phyloP scores from a whole-genome alignment of 1,140 invertebrate genomes.

The Steinernema khuongi region DNA sequence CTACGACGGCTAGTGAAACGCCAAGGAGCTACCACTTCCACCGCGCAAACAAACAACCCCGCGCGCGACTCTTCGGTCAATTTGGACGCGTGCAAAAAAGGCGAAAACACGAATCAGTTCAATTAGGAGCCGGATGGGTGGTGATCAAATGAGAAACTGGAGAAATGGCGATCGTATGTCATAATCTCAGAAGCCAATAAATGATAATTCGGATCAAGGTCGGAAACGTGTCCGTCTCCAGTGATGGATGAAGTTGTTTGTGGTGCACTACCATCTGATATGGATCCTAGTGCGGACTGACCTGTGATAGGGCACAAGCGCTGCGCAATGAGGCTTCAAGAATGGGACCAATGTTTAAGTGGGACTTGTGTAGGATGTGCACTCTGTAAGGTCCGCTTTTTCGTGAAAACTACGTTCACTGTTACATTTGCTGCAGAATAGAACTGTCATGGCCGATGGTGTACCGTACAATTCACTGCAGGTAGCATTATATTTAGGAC shows the following conservation, averaged over 20 bases:
- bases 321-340: too few species aligned
- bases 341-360: too few species aligned
- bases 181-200: not conserved
- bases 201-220: constrained; percentile 6
- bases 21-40: not conserved
- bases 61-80: not conserved
- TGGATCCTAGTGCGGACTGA: too few species aligned
- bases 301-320: too few species aligned
- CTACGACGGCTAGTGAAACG: not conserved
- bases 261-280: not conserved
- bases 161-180: not conserved
- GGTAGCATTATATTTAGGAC: too few species aligned
- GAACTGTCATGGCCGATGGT: too few species aligned
- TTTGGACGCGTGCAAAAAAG: not conserved
- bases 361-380: too few species aligned
- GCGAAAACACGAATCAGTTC: not conserved
- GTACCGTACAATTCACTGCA: too few species aligned
- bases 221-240: not conserved
- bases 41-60: not conserved
- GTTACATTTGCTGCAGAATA: too few species aligned
- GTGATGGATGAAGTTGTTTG: not conserved
- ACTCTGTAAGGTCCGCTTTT: too few species aligned
- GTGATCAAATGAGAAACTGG: not conserved
- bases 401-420: too few species aligned
- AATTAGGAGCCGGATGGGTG: not conserved